Conservation (phyloP, 2,888 invertebrate species). For the Lasioglossum lativentre region DNA sequence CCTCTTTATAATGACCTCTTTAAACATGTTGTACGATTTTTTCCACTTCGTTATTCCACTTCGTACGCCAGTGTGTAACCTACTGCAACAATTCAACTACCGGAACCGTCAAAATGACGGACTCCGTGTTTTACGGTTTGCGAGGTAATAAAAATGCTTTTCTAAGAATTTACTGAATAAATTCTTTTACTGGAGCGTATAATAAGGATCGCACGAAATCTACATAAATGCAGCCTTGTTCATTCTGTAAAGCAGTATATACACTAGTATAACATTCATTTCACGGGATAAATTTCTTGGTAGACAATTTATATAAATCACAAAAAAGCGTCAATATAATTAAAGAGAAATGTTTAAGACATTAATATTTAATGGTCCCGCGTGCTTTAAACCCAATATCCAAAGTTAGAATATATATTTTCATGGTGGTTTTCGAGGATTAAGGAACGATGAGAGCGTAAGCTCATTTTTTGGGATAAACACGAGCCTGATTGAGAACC, state of each 20-base stretch:
- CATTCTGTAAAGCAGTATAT: not conserved
- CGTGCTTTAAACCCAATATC: not conserved
- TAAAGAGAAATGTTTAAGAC: not conserved
- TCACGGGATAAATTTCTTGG: not conserved
- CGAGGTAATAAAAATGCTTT: not conserved
- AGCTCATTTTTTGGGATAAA: not conserved
- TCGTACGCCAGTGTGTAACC: not conserved
- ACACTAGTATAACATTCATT: not conserved
- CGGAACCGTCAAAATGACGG: not conserved
- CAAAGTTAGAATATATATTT: not conserved
- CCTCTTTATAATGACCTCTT: not conserved
- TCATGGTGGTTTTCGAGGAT: not conserved
- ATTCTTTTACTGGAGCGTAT: not conserved
- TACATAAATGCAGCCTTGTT: not conserved
- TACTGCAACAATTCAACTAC: not conserved
- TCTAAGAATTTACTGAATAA: not conserved
- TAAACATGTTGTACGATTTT: not conserved
- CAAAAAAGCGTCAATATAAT: not conserved
- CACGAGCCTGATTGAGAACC: not conserved
- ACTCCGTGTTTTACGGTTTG: not conserved
- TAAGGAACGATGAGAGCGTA: not conserved
- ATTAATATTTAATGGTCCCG: no score
- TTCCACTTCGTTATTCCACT: not conserved
- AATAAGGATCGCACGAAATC: not conserved
- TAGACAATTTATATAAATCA: not conserved